Percentiles rank a stretch among this genome's conserved stretches.
phyloP scores from a whole-genome alignment of 2,797 vertebrate species.

The Eulemur coronatus region DNA sequence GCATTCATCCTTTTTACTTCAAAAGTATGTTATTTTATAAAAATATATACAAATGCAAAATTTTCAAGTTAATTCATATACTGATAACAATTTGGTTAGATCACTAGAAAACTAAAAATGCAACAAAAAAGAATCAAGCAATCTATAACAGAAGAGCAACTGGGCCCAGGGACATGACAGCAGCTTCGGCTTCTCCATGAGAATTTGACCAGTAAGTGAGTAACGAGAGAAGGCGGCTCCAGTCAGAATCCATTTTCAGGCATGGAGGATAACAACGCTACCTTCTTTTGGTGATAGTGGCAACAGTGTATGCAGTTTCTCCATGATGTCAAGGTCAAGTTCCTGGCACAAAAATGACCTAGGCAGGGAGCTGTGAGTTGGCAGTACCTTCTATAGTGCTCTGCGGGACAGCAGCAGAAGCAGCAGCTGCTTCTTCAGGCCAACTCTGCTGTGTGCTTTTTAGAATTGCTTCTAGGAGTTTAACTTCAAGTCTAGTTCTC shows the following conservation, averaged over 20 bases:
- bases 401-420: neutral
- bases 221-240: neutral
- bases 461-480: neutral
- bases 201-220: neutral
- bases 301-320: neutral
- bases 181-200: neutral
- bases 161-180: too few species aligned
- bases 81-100: neutral
- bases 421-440: neutral
- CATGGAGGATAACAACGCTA: neutral
- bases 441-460: neutral
- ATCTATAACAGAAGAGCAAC: neutral
- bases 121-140: neutral
- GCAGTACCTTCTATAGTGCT: neutral
- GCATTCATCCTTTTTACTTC: neutral
- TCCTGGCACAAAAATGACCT: neutral
- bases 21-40: neutral
- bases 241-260: neutral
- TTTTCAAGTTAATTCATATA: neutral
- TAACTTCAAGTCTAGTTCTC: neutral
- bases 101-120: neutral
- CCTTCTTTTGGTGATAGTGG: neutral
- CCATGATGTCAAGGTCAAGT: neutral
- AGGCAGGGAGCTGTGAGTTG: neutral
- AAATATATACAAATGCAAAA: neutral